Evolutionary conservation across 2,113 vertebrate species (phyloP), one percentile per base, ranked within the genome.

Genomic region (Chrysochloris asiatica): DNA sequence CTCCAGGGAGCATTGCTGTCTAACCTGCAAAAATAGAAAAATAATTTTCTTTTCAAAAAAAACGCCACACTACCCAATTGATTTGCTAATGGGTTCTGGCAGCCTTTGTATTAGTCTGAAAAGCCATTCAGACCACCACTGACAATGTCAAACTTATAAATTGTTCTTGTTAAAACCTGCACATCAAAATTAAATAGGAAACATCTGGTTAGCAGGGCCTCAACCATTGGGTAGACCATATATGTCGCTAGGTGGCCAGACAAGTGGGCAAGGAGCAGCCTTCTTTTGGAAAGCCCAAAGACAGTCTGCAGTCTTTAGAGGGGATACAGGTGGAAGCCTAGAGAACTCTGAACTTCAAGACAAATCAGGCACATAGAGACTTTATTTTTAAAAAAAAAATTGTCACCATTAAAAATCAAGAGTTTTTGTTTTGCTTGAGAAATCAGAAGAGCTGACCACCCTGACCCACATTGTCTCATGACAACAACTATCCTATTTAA

Each of bases 51-150:
- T 94, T 95, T 95, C 95, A 91, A 94, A 92, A n/a, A n/a, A 91
- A 94, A 82, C 2, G 50, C 6, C 50, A 48, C 65, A 13, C 38
- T 95, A 96, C 72, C 93, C 94, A 67, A 82, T 93, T 96, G 93
- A 96, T 95, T 89, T 94, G 54, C 91, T 97, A 95, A 95, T 96
- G 85, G 48, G 28, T 89, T 96, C 96, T 96, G 92, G 92, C 95
- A 97, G 94, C 69, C 88, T 77, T 54, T 73, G 84, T 96, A 88
- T 92, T 93, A 91, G n/a, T 61, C 89, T 83, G 61, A 93, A 80
- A 93, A 97, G 89, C 95, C 36, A 14, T 81, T 79, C 67, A 61
- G 93, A 89, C 94, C 94, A 95, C 93, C 86, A 84, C 80, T 95
- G 95, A 96, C 95, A 93, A 81, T 96, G 93, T 88, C 92, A 76